A percentile compares a stretch with the other conserved stretches of the same genome.
phyloP scores from a whole-genome alignment of 2,113 vertebrate species.

The Calidris pugnax region DNA sequence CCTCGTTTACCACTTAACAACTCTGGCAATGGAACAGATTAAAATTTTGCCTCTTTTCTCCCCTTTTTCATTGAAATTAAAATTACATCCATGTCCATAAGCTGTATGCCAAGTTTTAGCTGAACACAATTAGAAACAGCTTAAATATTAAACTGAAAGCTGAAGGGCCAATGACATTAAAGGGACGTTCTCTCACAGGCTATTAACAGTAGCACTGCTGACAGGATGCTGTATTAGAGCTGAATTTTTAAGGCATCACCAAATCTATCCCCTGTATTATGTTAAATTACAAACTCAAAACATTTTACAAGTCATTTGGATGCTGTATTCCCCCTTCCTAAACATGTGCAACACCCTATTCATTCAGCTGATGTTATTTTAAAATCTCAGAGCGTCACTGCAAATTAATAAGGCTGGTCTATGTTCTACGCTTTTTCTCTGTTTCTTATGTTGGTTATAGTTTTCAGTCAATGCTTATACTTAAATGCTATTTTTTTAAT shows the following conservation, averaged over 20 bases:
- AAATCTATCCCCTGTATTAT: neutral
- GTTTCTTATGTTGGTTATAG: neutral
- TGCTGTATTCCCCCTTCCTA: neutral
- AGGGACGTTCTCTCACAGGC: neutral
- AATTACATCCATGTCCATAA: neutral
- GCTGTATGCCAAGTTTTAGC: constrained; percentile 15
- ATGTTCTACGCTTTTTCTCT: neutral
- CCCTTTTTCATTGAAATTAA: neutral
- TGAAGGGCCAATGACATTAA: neutral
- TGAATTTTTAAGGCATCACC: neutral
- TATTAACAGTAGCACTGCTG: neutral
- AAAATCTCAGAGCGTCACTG: neutral
- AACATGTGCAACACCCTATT: neutral
- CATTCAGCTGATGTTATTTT: neutral
- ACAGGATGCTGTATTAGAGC: neutral
- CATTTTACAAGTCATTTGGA: neutral
- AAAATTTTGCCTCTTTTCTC: neutral
- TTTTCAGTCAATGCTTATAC: neutral
- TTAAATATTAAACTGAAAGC: constrained; percentile 35
- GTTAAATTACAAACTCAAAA: neutral
- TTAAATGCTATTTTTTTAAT: neutral
- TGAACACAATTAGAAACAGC: constrained; percentile 54
- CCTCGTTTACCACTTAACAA: neutral
- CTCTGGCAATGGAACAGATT: neutral
- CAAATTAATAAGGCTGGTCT: neutral